Percentiles rank a stretch among this genome's conserved stretches.
These are phyloP conservation scores for Drosophila ananassae DNA, from an alignment of 1,140 invertebrate species.

Conservation along the genomic window DNA sequence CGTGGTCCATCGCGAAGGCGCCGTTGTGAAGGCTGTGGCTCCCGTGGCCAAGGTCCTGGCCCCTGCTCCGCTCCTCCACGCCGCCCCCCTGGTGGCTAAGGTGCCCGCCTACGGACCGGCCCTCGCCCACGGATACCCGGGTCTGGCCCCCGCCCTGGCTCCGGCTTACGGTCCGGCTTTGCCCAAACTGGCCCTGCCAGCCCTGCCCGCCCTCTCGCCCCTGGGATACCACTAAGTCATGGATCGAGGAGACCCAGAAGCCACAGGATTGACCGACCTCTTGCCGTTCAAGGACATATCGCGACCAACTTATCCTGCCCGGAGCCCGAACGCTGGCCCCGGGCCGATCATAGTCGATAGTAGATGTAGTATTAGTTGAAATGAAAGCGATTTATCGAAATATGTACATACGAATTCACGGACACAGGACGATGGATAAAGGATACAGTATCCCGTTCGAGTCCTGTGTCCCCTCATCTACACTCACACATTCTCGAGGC, in stretches of 20 bases:
- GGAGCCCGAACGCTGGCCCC: slow-evolving; percentile 5
- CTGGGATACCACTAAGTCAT: slow-evolving; percentile 73
- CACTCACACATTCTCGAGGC: slow-evolving; percentile 61
- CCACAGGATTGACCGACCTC: slow-evolving; percentile 26
- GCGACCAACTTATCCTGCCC: slow-evolving; percentile 61
- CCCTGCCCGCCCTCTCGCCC: slow-evolving; percentile 49
- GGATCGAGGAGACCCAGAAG: slow-evolving; percentile 4
- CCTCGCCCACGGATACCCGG: slow-evolving; percentile 25
- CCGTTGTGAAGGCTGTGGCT: slow-evolving; percentile 82
- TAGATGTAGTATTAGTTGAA: slow-evolving; percentile 77
- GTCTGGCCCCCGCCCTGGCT: slow-evolving; percentile 24
- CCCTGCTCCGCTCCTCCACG: slow-evolving; percentile 68
- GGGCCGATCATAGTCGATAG: slow-evolving; percentile 64
- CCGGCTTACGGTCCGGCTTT: slow-evolving; percentile 9
- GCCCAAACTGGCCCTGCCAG: slow-evolving; percentile 42
- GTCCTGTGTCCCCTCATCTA: slow-evolving; percentile 45
- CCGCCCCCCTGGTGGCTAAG: slow-evolving; percentile 65
- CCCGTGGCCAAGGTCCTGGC: slow-evolving; percentile 79
- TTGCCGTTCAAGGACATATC: slow-evolving; percentile 65
- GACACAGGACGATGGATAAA: background rate
- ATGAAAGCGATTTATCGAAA: slow-evolving; percentile 70
- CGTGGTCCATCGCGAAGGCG: slow-evolving; percentile 84
- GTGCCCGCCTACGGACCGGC: slow-evolving; percentile 51
- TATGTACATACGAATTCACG: slow-evolving; percentile 60
- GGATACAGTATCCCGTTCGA: no score